Evolutionary conservation across 2,113 vertebrate species (phyloP).

Genomic region (Heterotilapia buettikoferi): DNA sequence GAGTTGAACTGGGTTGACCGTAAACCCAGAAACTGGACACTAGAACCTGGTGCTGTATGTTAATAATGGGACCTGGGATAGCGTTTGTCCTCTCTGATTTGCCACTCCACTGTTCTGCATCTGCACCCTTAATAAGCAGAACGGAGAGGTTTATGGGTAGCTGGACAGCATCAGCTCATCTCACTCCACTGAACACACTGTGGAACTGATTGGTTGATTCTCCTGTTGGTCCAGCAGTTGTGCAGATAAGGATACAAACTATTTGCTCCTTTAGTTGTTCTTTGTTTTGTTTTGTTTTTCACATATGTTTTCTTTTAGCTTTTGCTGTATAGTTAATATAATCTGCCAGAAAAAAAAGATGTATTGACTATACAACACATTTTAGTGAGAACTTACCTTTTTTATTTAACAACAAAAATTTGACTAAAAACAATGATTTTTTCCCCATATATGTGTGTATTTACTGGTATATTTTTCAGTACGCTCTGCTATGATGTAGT

Average conservation of each 20-base stretch:
- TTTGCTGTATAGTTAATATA: slow-evolving; percentile 24
- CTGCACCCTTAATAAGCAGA: background rate
- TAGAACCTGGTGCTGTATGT: background rate
- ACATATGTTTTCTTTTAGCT: background rate
- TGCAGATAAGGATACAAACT: slow-evolving; percentile 4
- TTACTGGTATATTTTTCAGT: background rate
- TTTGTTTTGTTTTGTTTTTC: background rate
- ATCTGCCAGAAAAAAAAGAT: background rate
- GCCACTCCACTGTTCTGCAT: background rate
- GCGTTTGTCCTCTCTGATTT: background rate
- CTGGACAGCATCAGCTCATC: background rate
- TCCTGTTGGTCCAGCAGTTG: background rate
- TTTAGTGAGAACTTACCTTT: background rate
- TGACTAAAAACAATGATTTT: background rate
- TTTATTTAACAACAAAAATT: background rate
- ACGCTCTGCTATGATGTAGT: background rate
- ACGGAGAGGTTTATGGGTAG: slow-evolving; percentile 19
- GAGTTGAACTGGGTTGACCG: slow-evolving; percentile 39
- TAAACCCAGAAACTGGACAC: background rate
- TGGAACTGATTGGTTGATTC: background rate
- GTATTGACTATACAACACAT: background rate
- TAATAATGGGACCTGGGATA: background rate
- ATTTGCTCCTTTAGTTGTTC: background rate
- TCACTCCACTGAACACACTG: background rate
- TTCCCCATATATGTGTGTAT: background rate